These are phyloP conservation scores for Sciaenops ocellatus DNA, from an alignment of 2,797 vertebrate genomes.

Conservation along the genomic window DNA sequence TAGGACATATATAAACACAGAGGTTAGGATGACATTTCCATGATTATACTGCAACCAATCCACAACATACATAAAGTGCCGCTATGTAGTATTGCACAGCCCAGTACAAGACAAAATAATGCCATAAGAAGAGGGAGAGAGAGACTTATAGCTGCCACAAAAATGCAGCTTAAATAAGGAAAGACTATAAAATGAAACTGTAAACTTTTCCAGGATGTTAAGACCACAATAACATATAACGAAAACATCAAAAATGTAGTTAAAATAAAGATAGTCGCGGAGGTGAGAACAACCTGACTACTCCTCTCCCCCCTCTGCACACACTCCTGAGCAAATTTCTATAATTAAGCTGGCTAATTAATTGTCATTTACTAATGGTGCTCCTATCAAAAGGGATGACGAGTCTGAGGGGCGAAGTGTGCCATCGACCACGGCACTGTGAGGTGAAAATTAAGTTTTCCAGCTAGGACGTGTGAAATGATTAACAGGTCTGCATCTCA, in stretches of 20 bases:
- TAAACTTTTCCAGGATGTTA: background rate
- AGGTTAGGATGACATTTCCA: constrained; percentile 67
- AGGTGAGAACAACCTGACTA: constrained; percentile 18
- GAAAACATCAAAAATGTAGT: background rate
- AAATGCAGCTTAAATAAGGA: background rate
- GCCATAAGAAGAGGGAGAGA: background rate
- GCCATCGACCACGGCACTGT: constrained; percentile 40
- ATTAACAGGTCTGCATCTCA: constrained; percentile 72
- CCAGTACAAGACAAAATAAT: background rate
- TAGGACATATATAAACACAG: constrained; percentile 55
- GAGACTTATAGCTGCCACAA: constrained; percentile 1
- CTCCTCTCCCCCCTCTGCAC: constrained; percentile 27
- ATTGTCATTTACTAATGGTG: constrained; percentile 79
- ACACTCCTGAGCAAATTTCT: constrained; percentile 54
- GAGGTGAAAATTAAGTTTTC: constrained; percentile 72
- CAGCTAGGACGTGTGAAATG: constrained; percentile 64
- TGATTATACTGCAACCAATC: constrained; percentile 30
- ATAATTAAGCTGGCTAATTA: constrained; percentile 81
- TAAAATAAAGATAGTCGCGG: background rate
- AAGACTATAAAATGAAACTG: background rate
- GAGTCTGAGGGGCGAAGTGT: constrained; percentile 57
- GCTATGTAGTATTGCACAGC: background rate
- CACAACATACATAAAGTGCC: constrained; percentile 4
- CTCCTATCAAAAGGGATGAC: constrained; percentile 65
- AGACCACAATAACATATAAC: background rate